Percentiles rank a stretch among this genome's conserved stretches.
Evolutionary conservation across 2,113 vertebrate genomes (phyloP).

Genomic region (Scopus umbretta): DNA sequence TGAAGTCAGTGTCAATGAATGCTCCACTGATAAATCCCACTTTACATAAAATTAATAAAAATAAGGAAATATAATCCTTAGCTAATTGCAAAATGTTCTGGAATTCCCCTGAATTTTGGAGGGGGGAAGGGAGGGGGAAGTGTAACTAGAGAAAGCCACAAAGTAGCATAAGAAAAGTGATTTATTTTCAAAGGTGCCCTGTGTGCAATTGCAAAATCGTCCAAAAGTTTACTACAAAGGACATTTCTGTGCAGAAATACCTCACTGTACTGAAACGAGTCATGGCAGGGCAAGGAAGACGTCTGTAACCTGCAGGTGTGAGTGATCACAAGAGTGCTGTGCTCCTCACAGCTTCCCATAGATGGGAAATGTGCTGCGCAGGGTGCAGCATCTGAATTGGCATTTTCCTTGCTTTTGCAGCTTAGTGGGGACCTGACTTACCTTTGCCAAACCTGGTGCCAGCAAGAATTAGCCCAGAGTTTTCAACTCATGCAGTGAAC

Average conservation of each 20-base stretch:
- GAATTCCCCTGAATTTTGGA: constrained; percentile 77
- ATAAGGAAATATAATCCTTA: constrained; percentile 87
- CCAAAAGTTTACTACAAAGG: background rate
- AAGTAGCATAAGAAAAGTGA: background rate
- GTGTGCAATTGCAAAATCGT: background rate
- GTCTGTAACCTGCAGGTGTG: background rate
- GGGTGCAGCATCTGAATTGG: accelerated
- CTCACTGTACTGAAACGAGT: background rate
- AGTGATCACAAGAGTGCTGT: background rate
- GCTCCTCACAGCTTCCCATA: background rate
- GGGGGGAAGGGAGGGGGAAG: background rate
- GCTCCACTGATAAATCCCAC: constrained; percentile 83
- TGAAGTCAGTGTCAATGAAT: constrained; percentile 83
- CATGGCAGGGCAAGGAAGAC: background rate
- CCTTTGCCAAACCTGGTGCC: background rate
- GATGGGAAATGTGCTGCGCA: background rate
- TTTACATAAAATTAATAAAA: constrained; percentile 91
- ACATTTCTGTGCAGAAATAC: background rate
- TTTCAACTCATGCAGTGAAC: background rate
- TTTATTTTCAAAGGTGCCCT: constrained; percentile 9
- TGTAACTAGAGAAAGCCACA: constrained; percentile 42
- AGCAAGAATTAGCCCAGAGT: background rate
- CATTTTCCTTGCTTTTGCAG: background rate
- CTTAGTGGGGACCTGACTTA: background rate
- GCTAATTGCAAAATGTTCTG: constrained; percentile 82